Evolutionary conservation across 2,113 vertebrate genomes (phyloP), one percentile per base, ranked within the genome.

Genomic region (Lasiurus cinereus): DNA sequence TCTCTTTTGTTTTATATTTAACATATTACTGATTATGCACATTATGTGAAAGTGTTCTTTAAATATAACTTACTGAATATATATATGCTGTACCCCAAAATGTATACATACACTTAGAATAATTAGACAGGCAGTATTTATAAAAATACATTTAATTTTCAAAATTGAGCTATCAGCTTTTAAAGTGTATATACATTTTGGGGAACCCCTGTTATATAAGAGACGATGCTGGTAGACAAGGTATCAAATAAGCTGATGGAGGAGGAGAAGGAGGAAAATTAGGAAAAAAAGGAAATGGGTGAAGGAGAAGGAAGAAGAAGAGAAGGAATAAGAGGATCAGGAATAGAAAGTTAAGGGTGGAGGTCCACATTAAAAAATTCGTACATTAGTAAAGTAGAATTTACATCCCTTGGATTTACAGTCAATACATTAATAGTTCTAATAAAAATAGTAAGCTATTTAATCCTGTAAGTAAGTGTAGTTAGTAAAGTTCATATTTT

Each of bases 341-440:
- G 2, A 69, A 92, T 54, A 76, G 52, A 50, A 21, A 29, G 16
- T 11, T 83, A 36, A 82, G 69, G 8, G 6, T 66, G 7, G 12
- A 21, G 64, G 5, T 43, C 14, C 21, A 54, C 43, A 12, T 64
- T 33, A 48, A 66, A 89, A 73, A 78, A 50, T 62, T 59, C 54
- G 43, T 80, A 73, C 39, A 72, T 54, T 67, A 94, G n/a, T n/a
- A 70, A 91, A 92, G 15, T 3, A 56, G 36, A 94, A 88, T 21
- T 19, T 72, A 43, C 1, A 54, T 77, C 12, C 21, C 11, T 5
- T 76, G 6, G 18, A 70, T 86, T 76, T 86, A 82, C 11, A 70
- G 64, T 18, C 2, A 78, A 66, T 31, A 31, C 4, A 88, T 15
- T 69, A 69, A 66, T 82, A 79, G 10, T 62, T 16, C 1, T 69